phyloP scores from a whole-genome alignment of 2,113 vertebrate species.

The Chroicocephalus ridibundus region DNA sequence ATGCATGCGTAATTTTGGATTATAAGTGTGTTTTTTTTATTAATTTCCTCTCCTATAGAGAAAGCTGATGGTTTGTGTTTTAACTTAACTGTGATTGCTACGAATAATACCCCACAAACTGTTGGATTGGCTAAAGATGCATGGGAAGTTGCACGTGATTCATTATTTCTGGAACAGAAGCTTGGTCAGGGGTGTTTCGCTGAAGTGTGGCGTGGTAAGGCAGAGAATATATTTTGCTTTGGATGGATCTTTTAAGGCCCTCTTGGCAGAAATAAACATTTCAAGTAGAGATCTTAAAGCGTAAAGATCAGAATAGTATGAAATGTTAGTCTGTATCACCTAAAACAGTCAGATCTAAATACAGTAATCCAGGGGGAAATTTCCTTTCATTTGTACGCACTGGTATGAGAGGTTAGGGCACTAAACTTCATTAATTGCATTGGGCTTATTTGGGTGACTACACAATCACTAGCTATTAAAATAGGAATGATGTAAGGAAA shows the following conservation, averaged over 20 bases:
- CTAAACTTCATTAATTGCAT: background rate
- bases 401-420: background rate
- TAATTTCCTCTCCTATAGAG: conserved; percentile 88
- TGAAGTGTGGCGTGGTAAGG: conserved; percentile 99
- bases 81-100: conserved; percentile 94
- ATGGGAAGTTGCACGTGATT: conserved; percentile 92
- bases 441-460: background rate
- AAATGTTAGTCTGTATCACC: background rate
- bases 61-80: conserved; percentile 98
- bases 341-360: background rate
- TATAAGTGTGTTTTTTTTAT: conserved; percentile 88
- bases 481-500: background rate
- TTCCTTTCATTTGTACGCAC: background rate
- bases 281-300: conserved; percentile 37
- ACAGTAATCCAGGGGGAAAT: background rate
- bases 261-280: conserved; percentile 52
- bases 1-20: conserved; percentile 85
- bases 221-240: conserved; percentile 75
- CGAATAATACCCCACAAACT: conserved; percentile 92
- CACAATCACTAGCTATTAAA: background rate
- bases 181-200: conserved; percentile 98
- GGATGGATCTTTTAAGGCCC: conserved; percentile 72
- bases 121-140: conserved; percentile 97
- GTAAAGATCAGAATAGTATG: background rate
- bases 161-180: conserved; percentile 90